Evolutionary conservation across 2,888 invertebrate species (phyloP), one percentile per base, ranked within the genome.

Genomic region (Nasonia oneida): DNA sequence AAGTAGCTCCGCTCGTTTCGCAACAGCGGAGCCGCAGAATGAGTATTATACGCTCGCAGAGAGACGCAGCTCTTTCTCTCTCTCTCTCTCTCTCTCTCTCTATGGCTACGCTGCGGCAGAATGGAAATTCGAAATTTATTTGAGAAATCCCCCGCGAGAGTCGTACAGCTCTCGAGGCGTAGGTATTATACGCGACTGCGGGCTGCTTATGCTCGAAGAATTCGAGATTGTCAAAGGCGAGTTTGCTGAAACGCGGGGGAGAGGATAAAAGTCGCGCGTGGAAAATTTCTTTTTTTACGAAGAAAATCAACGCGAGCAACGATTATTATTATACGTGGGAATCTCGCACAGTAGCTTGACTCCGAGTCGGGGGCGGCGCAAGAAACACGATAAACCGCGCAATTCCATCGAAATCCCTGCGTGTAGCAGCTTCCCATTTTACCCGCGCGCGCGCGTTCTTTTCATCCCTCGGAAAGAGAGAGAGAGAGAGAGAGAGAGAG

Each of bases 371-470:
- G 29, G 67, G 67, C 29, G 67, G 23, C 15, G 39, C 64, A 50
- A 39, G 76, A 75, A 70, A 76, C 71, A 78, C 71, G 77, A 83
- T 78, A 77, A 83, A 83, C 77, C 83, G 12, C 61, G 70, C 61
- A 61, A 78, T 87, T 86, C 83, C 83, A 85, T 83, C 84, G 85
- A 86, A 87, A 86, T 82, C 39, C 80, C 71, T 61, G 29, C 29
- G 29, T 29, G 47, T 67, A 42, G 79, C 67, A 70, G 85, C 81
- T 85, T 77, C 85, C 77, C 81, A 64, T 81, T 85, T 85, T 85
- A 85, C 81, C 50, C 84, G 37, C 50, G 29, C 29, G 39, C 4
- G 37, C 37, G 37, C 4, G 4, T 29, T 3, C 77, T 77, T 70
- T 23, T 64, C 73, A 37, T 84, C 50, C 29, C 33, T 3, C 33